Evolutionary conservation across 2,888 invertebrate genomes (phyloP).

Genomic region (Pseudococcus jackbeardsleyi): DNA sequence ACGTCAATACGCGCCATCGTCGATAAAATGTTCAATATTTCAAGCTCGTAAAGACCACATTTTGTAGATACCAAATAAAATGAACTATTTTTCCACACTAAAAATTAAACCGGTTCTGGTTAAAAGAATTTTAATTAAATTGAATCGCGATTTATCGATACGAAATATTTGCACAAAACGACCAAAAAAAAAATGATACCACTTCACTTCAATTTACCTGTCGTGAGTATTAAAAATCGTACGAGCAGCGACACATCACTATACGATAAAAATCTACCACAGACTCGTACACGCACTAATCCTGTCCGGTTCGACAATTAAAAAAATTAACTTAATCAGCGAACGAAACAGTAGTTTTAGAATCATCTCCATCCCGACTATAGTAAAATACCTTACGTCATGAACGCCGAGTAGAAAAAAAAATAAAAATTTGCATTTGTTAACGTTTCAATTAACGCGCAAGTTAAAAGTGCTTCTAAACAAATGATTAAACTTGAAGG

Average conservation of each 20-base stretch:
- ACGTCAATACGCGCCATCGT: background rate
- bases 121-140: background rate
- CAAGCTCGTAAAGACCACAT: background rate
- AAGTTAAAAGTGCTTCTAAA: conserved; percentile 55
- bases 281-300: conserved; percentile 1
- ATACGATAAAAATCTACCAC: background rate
- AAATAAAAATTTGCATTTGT: conserved; percentile 56
- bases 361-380: conserved; percentile 11
- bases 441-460: conserved; percentile 58
- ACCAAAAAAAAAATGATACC: background rate
- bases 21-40: conserved; percentile 16
- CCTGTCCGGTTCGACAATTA: conserved; percentile 4
- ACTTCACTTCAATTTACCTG: conserved; percentile 10
- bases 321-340: conserved; percentile 38
- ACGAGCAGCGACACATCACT: background rate
- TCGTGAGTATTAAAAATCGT: background rate
- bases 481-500: conserved; percentile 58
- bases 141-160: background rate
- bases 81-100: background rate
- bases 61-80: background rate
- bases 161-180: background rate
- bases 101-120: background rate
- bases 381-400: conserved; percentile 36
- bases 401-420: conserved; percentile 2
- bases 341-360: conserved; percentile 26